These are phyloP conservation scores for Isurus oxyrinchus DNA, from an alignment of 2,113 vertebrate species.

Conservation along the genomic window DNA sequence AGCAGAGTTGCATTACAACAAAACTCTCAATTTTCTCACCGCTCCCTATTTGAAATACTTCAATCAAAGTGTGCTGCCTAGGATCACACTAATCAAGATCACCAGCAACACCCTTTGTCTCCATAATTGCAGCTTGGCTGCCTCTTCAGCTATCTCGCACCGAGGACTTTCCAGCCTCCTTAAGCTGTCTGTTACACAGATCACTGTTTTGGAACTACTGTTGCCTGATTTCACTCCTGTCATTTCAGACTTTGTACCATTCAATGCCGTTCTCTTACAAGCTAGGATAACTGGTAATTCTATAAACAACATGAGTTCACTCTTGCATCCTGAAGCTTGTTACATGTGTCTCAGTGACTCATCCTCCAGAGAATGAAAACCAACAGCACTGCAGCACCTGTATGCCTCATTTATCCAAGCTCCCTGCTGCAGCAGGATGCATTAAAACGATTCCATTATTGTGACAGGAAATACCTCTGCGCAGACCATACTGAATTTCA, in stretches of 20 bases:
- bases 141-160: background rate
- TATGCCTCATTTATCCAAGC: background rate
- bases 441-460: background rate
- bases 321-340: background rate
- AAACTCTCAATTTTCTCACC: too few relatives aligned
- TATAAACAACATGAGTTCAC: background rate
- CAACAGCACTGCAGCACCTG: background rate
- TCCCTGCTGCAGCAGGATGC: background rate
- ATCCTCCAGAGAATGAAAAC: background rate
- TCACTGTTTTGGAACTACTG: background rate
- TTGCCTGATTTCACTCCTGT: background rate
- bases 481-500: background rate
- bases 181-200: background rate
- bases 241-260: background rate
- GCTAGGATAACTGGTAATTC: background rate
- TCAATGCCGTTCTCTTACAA: background rate
- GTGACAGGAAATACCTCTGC: background rate
- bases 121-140: background rate
- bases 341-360: background rate
- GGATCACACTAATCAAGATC: background rate
- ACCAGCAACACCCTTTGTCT: too few relatives aligned
- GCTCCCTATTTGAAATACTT: background rate
- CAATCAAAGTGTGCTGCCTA: background rate
- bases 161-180: background rate
- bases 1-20: background rate